Base-by-base conservation (phyloP, 92 coral and sea anemone genomes). In the Blastomussa wellsi region DNA sequence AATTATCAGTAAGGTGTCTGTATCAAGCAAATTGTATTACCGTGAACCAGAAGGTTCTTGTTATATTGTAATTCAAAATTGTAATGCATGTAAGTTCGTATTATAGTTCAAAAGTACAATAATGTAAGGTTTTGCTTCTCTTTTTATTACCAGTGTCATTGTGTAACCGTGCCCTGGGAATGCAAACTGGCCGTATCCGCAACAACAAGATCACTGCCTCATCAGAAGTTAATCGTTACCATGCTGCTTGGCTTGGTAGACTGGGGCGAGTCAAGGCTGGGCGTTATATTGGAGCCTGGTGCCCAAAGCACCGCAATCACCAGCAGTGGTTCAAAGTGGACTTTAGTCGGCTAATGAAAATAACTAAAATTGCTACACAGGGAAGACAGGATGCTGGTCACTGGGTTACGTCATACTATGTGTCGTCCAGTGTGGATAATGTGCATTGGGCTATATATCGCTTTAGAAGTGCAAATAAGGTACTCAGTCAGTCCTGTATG, bases 291-390 rank as follows among this genome's bases (percentile, higher is more conserved):
- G 97, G 97, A 14, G 94, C 94, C 41, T 94, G 98, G 98, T 94
- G 98, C 55, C 89, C 98, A 37, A 84, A 72, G 16, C 78, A 92
- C 88, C 88, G 79, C 38, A 94, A 94, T 71, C 82, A 92, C 55
- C 75, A 90, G 51, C 98, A 94, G 85, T 94, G 98, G 98, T 90
- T 90, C 59, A 89, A 90, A 52, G 89, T 91, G 24, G 93, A 93
- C 89, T 95, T 95, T 66, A 80, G 86, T 37, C 93, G 97, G 38
- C 78, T 82, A 28, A 88, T 86, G 79, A 91, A 79, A 49, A 64
- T 93, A 35, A 81, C 92, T 1, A 84, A 91, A 39, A 91, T 95
- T 49, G 95, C 94, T 15, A 93, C 97, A 14, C 98, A 95, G 76
- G 98, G 98, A 41, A 85, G 98, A 5, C 86, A 88, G 12, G 92